Evolutionary conservation across 30 jellyfish, hydroid and myxozoan genomes (phyloP).

Genomic region (Aurelia sp.): DNA sequence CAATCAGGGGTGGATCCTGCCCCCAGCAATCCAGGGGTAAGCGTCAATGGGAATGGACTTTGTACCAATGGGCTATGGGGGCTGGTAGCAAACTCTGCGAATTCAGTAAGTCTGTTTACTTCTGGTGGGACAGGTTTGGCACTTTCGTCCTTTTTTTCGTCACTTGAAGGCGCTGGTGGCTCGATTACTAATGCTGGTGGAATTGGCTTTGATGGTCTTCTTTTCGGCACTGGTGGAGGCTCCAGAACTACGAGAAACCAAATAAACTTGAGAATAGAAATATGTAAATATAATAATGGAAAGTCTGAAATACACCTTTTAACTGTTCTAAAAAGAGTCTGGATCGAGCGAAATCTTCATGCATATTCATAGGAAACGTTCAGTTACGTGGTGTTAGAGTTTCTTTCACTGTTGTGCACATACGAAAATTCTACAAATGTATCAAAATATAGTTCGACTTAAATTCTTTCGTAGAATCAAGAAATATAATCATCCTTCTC

Average conservation of each 20-base stretch:
- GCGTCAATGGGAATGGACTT: conserved; percentile 91
- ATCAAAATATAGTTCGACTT: too few species aligned
- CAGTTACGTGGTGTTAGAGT: too few species aligned
- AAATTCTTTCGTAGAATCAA: too few species aligned
- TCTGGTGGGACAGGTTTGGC: conserved; percentile 76
- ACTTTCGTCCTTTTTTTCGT: conserved; percentile 62
- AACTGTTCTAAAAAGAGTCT: too few species aligned
- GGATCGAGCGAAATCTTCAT: too few species aligned
- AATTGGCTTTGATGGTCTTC: conserved; percentile 92
- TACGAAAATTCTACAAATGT: too few species aligned
- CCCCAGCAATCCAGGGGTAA: conserved; percentile 92
- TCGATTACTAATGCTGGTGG: conserved; percentile 94
- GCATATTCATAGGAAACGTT: too few species aligned
- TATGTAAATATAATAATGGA: too few species aligned
- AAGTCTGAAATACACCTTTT: too few species aligned
- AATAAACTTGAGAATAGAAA: neutral
- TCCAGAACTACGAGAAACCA: neutral
- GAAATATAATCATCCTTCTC: too few species aligned
- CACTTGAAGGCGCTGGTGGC: conserved; percentile 74
- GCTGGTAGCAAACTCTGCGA: conserved; percentile 95
- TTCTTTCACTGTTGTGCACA: too few species aligned
- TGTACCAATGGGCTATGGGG: conserved; percentile 95
- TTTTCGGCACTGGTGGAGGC: conserved; percentile 67
- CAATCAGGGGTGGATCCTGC: conserved; percentile 89
- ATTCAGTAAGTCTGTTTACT: conserved; percentile 72